Evolutionary conservation across 2,113 vertebrate genomes (phyloP).

Genomic region (Tylochromis polylepis): DNA sequence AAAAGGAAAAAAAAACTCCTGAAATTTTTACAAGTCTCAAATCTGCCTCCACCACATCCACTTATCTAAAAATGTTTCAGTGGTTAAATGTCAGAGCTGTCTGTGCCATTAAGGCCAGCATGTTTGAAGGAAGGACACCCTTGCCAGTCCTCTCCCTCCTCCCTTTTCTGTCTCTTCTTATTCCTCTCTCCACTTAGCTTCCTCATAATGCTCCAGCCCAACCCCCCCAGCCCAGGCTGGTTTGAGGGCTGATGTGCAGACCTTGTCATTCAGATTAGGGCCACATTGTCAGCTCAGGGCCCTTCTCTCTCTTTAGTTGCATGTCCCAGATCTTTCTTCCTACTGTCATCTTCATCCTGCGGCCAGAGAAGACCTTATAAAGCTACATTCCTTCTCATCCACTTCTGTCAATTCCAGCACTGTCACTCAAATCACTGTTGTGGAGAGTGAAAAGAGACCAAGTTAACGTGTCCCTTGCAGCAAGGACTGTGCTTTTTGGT

Average conservation of each 20-base stretch:
- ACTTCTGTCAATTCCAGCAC: slow-evolving; percentile 78
- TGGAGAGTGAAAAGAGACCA: slow-evolving; percentile 27
- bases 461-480: slow-evolving; percentile 33
- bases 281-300: slow-evolving; percentile 81
- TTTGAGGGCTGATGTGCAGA: slow-evolving; percentile 77
- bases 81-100: slow-evolving; percentile 73
- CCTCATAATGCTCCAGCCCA: slow-evolving; percentile 3
- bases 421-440: slow-evolving; percentile 68
- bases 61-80: slow-evolving; percentile 70
- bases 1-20: not conserved
- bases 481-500: slow-evolving; percentile 59
- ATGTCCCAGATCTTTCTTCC: slow-evolving; percentile 50
- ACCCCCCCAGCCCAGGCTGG: slow-evolving; percentile 60
- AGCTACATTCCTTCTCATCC: slow-evolving; percentile 67
- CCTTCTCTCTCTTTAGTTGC: slow-evolving; percentile 51
- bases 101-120: slow-evolving; percentile 81
- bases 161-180: slow-evolving; percentile 40
- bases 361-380: slow-evolving; percentile 68
- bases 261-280: slow-evolving; percentile 87
- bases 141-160: slow-evolving; percentile 17
- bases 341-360: slow-evolving; percentile 55
- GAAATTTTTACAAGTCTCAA: slow-evolving; percentile 20
- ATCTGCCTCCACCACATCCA: slow-evolving; percentile 16
- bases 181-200: slow-evolving; percentile 19
- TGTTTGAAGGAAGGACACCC: slow-evolving; percentile 66